phyloP scores from a whole-genome alignment of 2,113 vertebrate species.

The Chionomys nivalis region DNA sequence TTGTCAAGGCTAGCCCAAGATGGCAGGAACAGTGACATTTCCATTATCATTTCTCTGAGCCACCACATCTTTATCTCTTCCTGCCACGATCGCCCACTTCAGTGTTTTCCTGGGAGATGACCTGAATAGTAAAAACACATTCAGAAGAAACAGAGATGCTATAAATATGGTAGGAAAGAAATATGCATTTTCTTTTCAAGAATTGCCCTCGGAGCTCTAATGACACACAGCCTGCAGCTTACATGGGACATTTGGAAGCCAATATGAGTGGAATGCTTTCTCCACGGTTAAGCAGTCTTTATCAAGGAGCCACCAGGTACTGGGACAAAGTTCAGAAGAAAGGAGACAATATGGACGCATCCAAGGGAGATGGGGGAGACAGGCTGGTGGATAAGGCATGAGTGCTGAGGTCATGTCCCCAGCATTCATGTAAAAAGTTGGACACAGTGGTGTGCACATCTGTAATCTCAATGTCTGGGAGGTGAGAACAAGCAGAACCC shows the following conservation, averaged over 20 bases:
- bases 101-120: neutral
- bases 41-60: neutral
- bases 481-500: neutral
- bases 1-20: neutral
- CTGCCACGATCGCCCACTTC: neutral
- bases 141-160: neutral
- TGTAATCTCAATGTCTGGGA: neutral
- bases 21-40: neutral
- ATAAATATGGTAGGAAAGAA: neutral
- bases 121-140: neutral
- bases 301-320: neutral
- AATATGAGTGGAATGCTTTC: accelerated
- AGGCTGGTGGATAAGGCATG: neutral
- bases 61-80: neutral
- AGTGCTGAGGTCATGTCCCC: neutral
- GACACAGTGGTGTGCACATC: neutral
- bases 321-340: neutral
- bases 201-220: neutral
- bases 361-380: neutral
- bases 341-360: neutral
- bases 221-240: neutral
- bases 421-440: neutral
- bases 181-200: neutral
- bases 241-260: neutral
- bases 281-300: neutral